Conservation (phyloP, 2,797 vertebrate species). For the Squalus acanthias region DNA sequence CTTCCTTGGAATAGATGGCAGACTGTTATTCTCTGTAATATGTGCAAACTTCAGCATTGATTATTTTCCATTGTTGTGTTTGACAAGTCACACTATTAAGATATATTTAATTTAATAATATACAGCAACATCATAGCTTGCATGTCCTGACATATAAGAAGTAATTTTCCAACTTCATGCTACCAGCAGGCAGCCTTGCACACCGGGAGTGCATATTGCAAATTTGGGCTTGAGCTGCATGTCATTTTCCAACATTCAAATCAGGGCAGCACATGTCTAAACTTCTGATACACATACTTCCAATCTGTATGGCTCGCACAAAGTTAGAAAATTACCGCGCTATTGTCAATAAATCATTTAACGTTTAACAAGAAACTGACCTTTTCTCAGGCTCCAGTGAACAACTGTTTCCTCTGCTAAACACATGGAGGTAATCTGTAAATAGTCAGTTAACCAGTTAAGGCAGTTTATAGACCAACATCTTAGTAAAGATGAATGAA, state of each 20-base stretch:
- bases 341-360: conserved; percentile 14
- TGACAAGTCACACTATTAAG: neutral
- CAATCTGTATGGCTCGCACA: neutral
- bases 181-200: neutral
- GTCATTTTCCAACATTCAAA: neutral
- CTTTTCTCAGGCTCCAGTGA: conserved; percentile 31
- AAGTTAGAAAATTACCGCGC: neutral
- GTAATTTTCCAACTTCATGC: neutral
- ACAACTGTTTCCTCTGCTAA: neutral
- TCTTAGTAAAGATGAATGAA: conserved; percentile 14
- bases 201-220: neutral
- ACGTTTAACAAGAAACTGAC: neutral
- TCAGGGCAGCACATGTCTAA: neutral
- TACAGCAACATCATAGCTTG: neutral
- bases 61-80: neutral
- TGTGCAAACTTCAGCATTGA: neutral
- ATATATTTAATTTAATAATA: neutral
- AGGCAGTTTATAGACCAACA: neutral
- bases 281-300: neutral
- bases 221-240: too few relatives aligned
- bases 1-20: neutral
- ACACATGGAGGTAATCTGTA: neutral
- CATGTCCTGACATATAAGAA: neutral
- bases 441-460: neutral
- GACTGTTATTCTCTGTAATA: neutral